phyloP scores from a whole-genome alignment of 2,113 vertebrate species.

The Pedetes capensis region DNA sequence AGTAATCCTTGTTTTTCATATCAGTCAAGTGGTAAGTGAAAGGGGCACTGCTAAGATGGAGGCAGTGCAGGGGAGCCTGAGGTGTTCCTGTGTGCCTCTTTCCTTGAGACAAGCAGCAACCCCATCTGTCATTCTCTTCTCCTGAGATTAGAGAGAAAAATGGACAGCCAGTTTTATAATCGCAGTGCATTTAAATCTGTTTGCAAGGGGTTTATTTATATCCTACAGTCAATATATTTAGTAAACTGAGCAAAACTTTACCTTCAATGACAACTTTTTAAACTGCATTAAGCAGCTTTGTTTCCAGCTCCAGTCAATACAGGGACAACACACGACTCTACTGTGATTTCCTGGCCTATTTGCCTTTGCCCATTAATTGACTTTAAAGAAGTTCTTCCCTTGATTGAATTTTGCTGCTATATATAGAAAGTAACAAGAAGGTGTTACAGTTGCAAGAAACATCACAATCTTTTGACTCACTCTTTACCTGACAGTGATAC shows the following conservation, averaged over 20 bases:
- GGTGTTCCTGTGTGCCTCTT: neutral
- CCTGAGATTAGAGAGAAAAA: constrained; percentile 42
- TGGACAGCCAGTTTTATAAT: constrained; percentile 45
- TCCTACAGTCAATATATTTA: constrained; percentile 50
- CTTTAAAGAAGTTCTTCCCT: constrained; percentile 39
- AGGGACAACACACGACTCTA: neutral
- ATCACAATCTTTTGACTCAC: neutral
- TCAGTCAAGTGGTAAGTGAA: constrained; percentile 18
- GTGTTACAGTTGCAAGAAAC: neutral
- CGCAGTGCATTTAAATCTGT: constrained; percentile 31
- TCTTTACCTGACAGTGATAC: neutral
- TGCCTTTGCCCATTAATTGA: constrained; percentile 54
- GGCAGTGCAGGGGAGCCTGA: neutral
- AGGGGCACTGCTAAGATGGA: neutral
- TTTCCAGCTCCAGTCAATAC: constrained; percentile 47
- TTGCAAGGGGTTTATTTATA: constrained; percentile 68
- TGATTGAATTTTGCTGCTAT: constrained; percentile 12
- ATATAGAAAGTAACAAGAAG: neutral
- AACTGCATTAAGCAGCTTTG: constrained; percentile 29
- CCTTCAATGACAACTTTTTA: constrained; percentile 49
- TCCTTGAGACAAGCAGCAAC: neutral
- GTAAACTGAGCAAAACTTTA: constrained; percentile 27
- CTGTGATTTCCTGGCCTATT: constrained; percentile 43
- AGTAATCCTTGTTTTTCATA: neutral
- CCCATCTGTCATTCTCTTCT: neutral